Conservation (phyloP, 2,113 vertebrate genomes). For the Leuciscus idus region DNA sequence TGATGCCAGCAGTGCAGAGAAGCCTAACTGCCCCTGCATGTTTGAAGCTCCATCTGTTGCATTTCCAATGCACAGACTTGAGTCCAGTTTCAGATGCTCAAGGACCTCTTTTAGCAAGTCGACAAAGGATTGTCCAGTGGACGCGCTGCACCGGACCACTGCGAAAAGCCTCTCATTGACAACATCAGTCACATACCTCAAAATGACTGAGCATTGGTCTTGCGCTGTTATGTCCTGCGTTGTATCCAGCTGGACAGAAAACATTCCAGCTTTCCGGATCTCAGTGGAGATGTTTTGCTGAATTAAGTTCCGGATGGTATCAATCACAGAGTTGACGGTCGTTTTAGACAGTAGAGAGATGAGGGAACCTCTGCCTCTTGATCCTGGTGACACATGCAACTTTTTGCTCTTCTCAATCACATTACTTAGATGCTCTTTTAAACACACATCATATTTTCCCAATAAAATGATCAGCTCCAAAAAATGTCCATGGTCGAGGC, state of each 20-base stretch:
- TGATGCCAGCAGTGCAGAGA: constrained; percentile 38
- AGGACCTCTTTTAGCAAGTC: constrained; percentile 4
- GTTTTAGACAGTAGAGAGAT: neutral
- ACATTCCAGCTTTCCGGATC: too few relatives aligned
- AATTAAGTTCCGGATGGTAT: constrained; percentile 27
- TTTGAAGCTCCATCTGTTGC: constrained; percentile 46
- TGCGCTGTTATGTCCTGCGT: too few relatives aligned
- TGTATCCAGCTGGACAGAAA: too few relatives aligned
- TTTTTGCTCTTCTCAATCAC: neutral
- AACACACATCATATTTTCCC: too few relatives aligned
- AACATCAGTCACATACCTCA: too few relatives aligned
- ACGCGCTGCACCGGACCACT: neutral
- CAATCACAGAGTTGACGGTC: constrained; percentile 28
- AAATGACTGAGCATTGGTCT: too few relatives aligned
- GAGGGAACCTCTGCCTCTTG: too few relatives aligned
- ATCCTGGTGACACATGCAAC: neutral
- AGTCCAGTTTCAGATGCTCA: neutral
- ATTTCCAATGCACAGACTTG: constrained; percentile 48
- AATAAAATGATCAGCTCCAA: too few relatives aligned
- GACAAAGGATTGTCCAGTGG: constrained; percentile 15
- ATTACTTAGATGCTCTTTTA: neutral
- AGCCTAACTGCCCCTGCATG: constrained; percentile 39
- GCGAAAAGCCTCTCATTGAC: neutral
- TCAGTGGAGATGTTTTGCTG: neutral
- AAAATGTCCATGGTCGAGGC: too few relatives aligned